phyloP scores from a whole-genome alignment of 2,113 vertebrate genomes.

The Halcyon malimbica region DNA sequence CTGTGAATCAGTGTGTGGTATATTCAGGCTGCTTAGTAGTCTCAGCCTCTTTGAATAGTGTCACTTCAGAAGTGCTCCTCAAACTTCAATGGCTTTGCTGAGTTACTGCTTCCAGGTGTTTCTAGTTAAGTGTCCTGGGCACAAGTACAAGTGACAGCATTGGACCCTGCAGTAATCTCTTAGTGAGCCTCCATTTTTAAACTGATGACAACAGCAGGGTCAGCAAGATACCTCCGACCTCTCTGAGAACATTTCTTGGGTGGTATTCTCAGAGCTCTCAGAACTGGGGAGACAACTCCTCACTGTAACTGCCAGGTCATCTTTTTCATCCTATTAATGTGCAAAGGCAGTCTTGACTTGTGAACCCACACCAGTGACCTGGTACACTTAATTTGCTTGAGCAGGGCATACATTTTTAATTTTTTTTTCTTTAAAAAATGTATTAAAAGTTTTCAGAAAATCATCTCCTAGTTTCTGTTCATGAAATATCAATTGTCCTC shows the following conservation, averaged over 20 bases:
- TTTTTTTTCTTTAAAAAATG: background rate
- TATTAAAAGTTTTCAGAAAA: background rate
- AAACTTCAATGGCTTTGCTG: background rate
- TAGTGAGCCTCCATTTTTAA: conserved; percentile 13
- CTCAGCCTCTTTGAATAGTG: background rate
- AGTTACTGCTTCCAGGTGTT: background rate
- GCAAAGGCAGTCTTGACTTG: background rate
- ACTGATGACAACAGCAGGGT: background rate
- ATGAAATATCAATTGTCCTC: background rate
- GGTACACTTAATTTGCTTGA: background rate
- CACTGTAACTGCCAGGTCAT: background rate
- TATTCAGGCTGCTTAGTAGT: background rate
- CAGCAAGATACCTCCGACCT: background rate
- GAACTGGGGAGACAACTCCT: background rate
- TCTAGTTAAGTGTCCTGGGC: background rate
- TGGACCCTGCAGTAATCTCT: background rate
- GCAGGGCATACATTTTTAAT: background rate
- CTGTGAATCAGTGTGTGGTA: background rate
- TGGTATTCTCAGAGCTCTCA: background rate
- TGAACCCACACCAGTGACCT: background rate
- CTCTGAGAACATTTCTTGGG: background rate
- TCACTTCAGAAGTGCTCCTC: background rate
- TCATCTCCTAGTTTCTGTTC: background rate
- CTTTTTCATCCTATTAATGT: background rate
- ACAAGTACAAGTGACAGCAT: background rate